Evolutionary conservation across 1,140 invertebrate genomes (phyloP).

Genomic region (Procambarus virginalis): DNA sequence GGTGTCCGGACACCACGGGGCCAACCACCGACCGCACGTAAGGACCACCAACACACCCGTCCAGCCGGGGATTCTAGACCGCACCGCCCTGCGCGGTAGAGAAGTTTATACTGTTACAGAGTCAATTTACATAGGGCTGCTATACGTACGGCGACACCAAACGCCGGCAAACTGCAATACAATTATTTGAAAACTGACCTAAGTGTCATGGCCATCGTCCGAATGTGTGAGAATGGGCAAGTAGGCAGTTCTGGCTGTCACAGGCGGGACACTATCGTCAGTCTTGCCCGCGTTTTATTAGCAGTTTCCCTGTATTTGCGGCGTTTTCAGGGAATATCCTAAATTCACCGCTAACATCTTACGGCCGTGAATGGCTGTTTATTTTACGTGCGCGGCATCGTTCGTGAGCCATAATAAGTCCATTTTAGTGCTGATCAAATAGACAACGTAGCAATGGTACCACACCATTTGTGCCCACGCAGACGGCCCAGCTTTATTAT

Average conservation of each 20-base stretch:
- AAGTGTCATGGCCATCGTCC: conserved; percentile 70
- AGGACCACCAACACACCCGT: not conserved
- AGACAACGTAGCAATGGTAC: not conserved
- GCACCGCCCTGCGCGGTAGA: conserved; percentile 11
- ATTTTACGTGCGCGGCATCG: conserved; percentile 56
- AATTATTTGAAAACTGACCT: conserved; percentile 71
- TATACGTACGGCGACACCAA: conserved; percentile 70
- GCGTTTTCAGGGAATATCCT: conserved; percentile 70
- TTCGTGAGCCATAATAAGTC: conserved; percentile 57
- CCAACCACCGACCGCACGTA: not conserved
- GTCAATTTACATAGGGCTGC: conserved; percentile 71
- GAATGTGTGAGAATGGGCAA: conserved; percentile 71
- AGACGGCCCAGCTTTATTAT: conserved; percentile 23
- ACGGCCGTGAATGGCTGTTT: conserved; percentile 60
- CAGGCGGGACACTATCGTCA: conserved; percentile 66
- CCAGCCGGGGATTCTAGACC: conserved; percentile 41
- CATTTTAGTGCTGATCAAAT: conserved; percentile 63
- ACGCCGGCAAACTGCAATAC: conserved; percentile 70
- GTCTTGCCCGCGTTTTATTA: conserved; percentile 69
- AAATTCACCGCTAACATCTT: conserved; percentile 68
- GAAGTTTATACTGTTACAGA: conserved; percentile 68
- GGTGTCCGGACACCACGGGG: conserved; percentile 8
- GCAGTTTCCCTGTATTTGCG: conserved; percentile 70
- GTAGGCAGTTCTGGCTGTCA: conserved; percentile 70
- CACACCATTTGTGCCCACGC: not conserved